A percentile compares a stretch with the other conserved stretches of the same genome.
Evolutionary conservation across 2,888 invertebrate genomes (phyloP).

Genomic region (Trissolcus japonicus): DNA sequence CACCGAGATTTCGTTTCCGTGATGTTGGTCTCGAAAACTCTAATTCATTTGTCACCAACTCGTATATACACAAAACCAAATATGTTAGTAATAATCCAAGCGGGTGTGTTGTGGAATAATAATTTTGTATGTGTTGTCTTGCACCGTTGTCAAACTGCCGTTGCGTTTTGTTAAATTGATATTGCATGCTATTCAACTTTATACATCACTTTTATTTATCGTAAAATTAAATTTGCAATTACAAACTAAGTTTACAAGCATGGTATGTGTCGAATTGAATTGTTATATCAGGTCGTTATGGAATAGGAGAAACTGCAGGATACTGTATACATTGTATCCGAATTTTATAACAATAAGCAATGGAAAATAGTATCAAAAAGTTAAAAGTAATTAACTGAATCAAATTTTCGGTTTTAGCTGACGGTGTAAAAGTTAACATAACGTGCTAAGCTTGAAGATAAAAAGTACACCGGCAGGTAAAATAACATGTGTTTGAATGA

Average conservation of each 20-base stretch:
- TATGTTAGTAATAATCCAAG: conserved; percentile 57
- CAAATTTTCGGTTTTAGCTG: background rate
- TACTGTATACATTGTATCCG: no score
- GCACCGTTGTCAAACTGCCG: conserved; percentile 46
- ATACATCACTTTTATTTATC: conserved; percentile 44
- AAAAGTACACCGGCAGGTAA: conserved; percentile 14
- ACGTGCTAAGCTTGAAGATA: conserved; percentile 37
- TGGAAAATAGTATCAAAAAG: no score
- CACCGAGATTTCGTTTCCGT: conserved; percentile 70
- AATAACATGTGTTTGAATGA: conserved; percentile 48
- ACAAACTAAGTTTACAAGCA: conserved; percentile 23
- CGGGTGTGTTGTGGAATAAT: conserved; percentile 18
- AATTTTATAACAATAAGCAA: no score
- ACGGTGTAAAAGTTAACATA: background rate
- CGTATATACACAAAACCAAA: conserved; percentile 38
- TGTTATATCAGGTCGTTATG: no score
- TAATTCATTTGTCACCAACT: conserved; percentile 68
- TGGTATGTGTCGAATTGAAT: no score
- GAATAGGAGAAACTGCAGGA: no score
- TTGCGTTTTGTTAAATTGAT: conserved; percentile 49
- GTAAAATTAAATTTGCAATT: conserved; percentile 32
- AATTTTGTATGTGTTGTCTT: conserved; percentile 21
- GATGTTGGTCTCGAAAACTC: conserved; percentile 70
- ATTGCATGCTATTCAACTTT: conserved; percentile 28
- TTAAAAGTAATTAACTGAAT: background rate